Base-by-base conservation (phyloP, 2,113 vertebrate species). In the Morone chrysops region DNA sequence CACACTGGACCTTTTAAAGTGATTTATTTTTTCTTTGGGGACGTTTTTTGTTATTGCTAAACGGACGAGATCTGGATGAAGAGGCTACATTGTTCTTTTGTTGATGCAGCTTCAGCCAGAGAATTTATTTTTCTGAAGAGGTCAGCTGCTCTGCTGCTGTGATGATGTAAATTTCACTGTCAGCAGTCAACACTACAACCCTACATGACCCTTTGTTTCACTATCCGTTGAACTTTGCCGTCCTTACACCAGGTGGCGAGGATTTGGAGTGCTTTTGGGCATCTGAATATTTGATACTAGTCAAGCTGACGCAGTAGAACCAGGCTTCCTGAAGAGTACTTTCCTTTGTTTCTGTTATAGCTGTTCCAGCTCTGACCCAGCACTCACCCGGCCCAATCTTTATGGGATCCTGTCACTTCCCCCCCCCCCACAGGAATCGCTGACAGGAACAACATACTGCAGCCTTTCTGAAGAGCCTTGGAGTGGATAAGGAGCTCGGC, bases 331-430 rank as follows among this genome's bases (percentile, higher is more conserved):
- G 84, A 80, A 63, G 70, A 73, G 41, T 47, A 63, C 41, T 79
- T 84, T 78, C 61, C 70, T 83, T 80, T 90, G 85, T 88, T 78
- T 54, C 22, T 66, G 36, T 78, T 87, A 76, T 70, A 86, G 66
- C 50, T 68, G 47, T 56, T 82, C 65, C 77, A 75, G 53, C 72
- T 59, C 47, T 84, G 80, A 84, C 82, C 84, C 48, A 14, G 38
- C 1, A 5, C 50, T 87, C 76, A 84, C 61, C 77, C 66, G 20
- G 6, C 59, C 54, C 43, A 12, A 57, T 62, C 36, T 51, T 40
- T 25, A 47, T 61, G 48, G 53, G 70, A 86, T 81, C 57, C 80
- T 79, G 71, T 73, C 69, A 50, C 74, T 41, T 31, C 82, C 38
- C 65, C 65, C 51, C 51, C 31, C 31, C 57, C 41, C 56, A 9